Base-by-base conservation (phyloP, 30 jellyfish, hydroid and myxozoan genomes). In the Aurelia aurita region DNA sequence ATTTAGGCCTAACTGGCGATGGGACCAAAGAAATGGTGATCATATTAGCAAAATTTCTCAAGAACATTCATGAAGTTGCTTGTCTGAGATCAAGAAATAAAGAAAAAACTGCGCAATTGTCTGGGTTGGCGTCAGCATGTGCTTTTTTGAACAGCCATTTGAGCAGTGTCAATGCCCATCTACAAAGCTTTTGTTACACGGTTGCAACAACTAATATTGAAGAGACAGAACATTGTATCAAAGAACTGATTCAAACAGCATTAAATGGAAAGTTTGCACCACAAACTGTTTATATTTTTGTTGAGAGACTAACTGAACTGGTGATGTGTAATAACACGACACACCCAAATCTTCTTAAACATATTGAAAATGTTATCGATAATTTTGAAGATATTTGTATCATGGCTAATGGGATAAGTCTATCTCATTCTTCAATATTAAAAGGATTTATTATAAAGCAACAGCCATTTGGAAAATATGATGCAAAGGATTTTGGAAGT, bases 1-100 rank as follows among this genome's bases (percentile, higher is more conserved):
- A 73, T 57, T 22, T 73, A 12, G 69, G 86, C 57, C 55, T 85
- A 16, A 85, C 95, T 4, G 95, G 95, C 19, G 89, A 85, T 46
- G 61, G 72, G 14, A 60, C 89, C 4, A 85, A 85, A 54, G 60
- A 62, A 47, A 51, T 85, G 83, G 59, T 85, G 23, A 61, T 85
- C 19, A 19, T 85, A 9, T 47, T 85, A 29, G 29, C 88, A 39
- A 72, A 39, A 19, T 21, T 83, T 43, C 80, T 83, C 18, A 61
- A 59, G 43, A 39, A 35, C 44, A 21, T 83, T 18, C 43, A 27
- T 29, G 46, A 71, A 18, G 11, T 9, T 45, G 59, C 45, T 32
- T 43, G 23, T 25, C 5, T 55, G 2, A 26, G 68, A 58, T 8
- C 73, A n/a, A 32, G 27, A 23, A 3, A 21, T 22, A 13, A 0